Percentiles rank a stretch among this genome's conserved stretches.
Evolutionary conservation across 2,113 vertebrate genomes (phyloP).

Genomic region (Nycticorax nycticorax): DNA sequence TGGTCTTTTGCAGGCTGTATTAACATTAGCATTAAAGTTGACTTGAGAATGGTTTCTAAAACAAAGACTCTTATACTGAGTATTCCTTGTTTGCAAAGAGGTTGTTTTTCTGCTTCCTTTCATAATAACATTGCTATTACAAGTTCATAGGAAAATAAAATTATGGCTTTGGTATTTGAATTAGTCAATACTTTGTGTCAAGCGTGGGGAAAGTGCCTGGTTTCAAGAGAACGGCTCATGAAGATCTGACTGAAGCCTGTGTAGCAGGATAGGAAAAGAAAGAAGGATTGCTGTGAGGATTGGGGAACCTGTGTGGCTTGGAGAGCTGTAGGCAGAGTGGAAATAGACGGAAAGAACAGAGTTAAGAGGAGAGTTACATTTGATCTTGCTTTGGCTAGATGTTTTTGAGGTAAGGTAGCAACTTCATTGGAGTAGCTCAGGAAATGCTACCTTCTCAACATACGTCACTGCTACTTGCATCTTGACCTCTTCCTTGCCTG

Average conservation of each 20-base stretch:
- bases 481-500: background rate
- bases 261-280: background rate
- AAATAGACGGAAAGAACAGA: background rate
- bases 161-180: background rate
- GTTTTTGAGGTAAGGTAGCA: background rate
- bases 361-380: background rate
- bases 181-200: background rate
- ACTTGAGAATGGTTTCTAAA: background rate
- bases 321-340: background rate
- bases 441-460: background rate
- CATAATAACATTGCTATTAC: background rate
- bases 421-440: background rate
- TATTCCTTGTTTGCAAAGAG: background rate
- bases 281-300: background rate
- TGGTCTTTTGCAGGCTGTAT: background rate
- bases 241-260: background rate
- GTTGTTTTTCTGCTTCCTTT: background rate
- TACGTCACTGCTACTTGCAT: background rate
- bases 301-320: background rate
- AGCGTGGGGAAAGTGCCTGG: background rate
- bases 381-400: background rate
- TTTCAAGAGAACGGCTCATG: background rate
- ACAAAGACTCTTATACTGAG: too few species aligned
- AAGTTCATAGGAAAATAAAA: background rate
- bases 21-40: background rate